Base-by-base conservation (phyloP, 2,797 vertebrate species). In the Erethizon dorsatum region DNA sequence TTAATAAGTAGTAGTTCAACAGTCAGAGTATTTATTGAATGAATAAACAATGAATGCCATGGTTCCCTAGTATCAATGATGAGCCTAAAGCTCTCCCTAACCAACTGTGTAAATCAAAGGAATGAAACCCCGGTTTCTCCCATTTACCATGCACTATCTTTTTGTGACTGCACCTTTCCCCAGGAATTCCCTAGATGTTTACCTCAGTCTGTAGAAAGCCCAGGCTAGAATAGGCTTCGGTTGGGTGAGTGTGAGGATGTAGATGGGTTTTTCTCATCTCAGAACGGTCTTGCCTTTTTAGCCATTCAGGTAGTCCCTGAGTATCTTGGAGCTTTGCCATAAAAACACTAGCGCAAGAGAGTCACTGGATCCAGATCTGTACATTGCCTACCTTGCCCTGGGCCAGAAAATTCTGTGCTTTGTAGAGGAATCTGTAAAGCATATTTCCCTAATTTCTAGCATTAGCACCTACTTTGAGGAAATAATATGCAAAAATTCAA, bases 401-500 rank as follows among this genome's bases (percentile, higher is more conserved):
- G 73, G 20, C 52, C 45, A 26, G 50, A 95, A 65, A 79, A 56
- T 14, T 63, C 61, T 85, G 31, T 69, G 24, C 65, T 95, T 77
- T 83, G 41, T 69, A 86, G 61, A 87, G 84, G 83, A 71, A 37
- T 26, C n/a, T 57, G n/a, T 41, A 90, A 78, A 14, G 28, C 9
- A 45, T 50, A 17, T 78, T 56, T 15, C 26, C 17, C 67, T 4
- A n/a, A 0, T 78, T 80, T 89, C 37, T 71, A 65, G 69, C 78
- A 63, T 63, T 41, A 83, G 52, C 12, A 65, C 26, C 33, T 47
- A 71, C 73, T 41, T 41, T 82, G 63, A 89, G 54, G 54, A 71
- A 45, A 75, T 47, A 52, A 94, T 45, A 52, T 7, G 59, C 50
- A 96, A 63, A 94, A 83, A n/a, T 52, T 95, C 33, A 77, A 69